Evolutionary conservation across 1,140 invertebrate species (phyloP).

Genomic region (Heterodera carotae): DNA sequence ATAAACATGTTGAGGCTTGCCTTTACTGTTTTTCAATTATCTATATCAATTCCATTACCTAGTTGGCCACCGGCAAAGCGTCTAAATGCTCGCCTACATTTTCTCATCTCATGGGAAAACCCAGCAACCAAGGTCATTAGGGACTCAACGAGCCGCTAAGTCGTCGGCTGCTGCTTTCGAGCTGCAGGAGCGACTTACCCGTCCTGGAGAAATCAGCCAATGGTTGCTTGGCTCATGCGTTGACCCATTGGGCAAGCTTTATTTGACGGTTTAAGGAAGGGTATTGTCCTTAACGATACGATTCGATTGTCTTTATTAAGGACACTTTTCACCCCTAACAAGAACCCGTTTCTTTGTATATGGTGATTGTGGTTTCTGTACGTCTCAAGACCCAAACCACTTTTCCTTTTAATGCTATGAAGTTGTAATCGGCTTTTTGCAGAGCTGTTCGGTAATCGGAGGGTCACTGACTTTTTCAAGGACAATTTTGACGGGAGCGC

Average conservation of each 20-base stretch:
- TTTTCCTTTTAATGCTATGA: background rate
- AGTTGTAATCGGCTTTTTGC: conserved; percentile 26
- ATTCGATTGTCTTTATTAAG: background rate
- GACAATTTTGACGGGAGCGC: conserved; percentile 46
- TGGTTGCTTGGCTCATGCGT: conserved; percentile 27
- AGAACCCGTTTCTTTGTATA: too few species aligned
- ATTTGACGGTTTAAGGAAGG: background rate
- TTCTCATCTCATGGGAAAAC: background rate
- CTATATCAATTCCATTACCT: too few species aligned
- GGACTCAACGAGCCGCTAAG: background rate
- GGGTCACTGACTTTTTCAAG: conserved; percentile 44
- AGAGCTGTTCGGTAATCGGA: conserved; percentile 38
- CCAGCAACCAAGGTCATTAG: background rate
- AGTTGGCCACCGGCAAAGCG: too few species aligned
- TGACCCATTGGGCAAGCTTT: conserved; percentile 20
- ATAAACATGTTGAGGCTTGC: too few species aligned
- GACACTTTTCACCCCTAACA: too few species aligned
- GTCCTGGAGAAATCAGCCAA: conserved; percentile 33
- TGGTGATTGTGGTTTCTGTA: too few species aligned
- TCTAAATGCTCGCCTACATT: background rate
- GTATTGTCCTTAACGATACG: too few species aligned
- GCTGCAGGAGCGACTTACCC: conserved; percentile 22
- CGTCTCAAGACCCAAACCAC: background rate
- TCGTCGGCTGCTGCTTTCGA: conserved; percentile 6
- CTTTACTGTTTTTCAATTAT: too few species aligned